Base-by-base conservation (phyloP, 53 echinoderm and acorn worm species). In the Antedon mediterranea region DNA sequence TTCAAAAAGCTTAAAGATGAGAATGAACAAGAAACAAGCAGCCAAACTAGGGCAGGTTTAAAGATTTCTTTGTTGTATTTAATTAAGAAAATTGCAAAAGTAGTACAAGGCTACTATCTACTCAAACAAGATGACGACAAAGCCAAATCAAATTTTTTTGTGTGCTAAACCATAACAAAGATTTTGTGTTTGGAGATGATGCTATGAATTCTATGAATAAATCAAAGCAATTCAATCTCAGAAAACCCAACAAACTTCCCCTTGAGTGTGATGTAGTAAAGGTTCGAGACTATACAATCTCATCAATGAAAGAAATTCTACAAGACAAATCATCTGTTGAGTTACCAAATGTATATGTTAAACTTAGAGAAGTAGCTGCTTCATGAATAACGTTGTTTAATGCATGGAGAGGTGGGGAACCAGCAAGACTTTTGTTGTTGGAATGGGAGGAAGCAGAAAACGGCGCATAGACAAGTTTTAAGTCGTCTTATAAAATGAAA, bases 321-420 rank as follows among this genome's bases (percentile, higher is more conserved):
- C 4, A 80, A 30, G 34, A 26, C 0, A 20, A 73, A 73, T 5
- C 37, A 0, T 33, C 34, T 26, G 73, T 81, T n/a, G 81, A 72
- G 34, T 73, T 73, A 34, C 20, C 73, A 73, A 31, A 33, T 30
- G 30, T 34, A 27, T 81, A 15, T 81, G 81, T 74, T 6, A 31
- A 33, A 33, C 81, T 81, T 13, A 33, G 81, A 0, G 81, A 81
- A 73, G 71, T 81, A 8, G 33, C 81, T 27, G 81, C 81, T 29
- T 81, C 81, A 32, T 72, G 73, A 74, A 81, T 81, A 3, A 81
- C 81, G 15, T 73, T 81, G 43, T 81, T 81, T 28, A 81, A 81
- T 81, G 73, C 74, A 20, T 31, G 81, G n/a, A 73, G 81, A 32
- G 81, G 81, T 4, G 72, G 81, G 29, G 81, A 81, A 33, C 81